phyloP scores from a whole-genome alignment of 2,797 vertebrate genomes.

The Holocentrus rufus region DNA sequence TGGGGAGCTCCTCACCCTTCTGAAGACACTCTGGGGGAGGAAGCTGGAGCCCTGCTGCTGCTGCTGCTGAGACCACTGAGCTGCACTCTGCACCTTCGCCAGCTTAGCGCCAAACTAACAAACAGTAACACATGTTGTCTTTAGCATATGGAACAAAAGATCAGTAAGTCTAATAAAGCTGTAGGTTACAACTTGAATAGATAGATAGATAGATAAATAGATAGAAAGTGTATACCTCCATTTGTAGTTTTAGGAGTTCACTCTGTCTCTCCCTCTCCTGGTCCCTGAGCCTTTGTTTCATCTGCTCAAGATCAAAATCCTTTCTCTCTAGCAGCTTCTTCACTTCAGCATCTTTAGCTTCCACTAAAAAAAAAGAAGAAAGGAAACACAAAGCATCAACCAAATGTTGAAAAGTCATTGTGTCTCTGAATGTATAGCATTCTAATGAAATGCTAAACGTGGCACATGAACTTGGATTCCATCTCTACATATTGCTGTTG shows the following conservation, averaged over 20 bases:
- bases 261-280: constrained; percentile 90
- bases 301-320: constrained; percentile 82
- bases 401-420: too few species aligned
- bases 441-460: too few species aligned
- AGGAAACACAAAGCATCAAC: not conserved
- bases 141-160: constrained; percentile 2
- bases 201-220: not conserved
- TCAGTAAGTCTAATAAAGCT: not conserved
- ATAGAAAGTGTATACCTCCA: constrained; percentile 85
- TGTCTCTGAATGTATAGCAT: too few species aligned
- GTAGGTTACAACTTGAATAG: not conserved
- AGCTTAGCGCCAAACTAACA: constrained; percentile 91
- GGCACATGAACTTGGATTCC: too few species aligned
- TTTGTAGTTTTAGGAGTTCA: constrained; percentile 90
- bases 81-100: constrained; percentile 84
- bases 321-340: constrained; percentile 80
- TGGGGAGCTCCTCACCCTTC: constrained; percentile 82
- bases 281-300: constrained; percentile 84
- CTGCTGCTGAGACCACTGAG: constrained; percentile 75
- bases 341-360: constrained; percentile 71
- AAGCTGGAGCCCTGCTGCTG: constrained; percentile 72
- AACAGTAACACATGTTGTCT: constrained; percentile 35
- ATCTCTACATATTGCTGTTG: too few species aligned
- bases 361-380: constrained; percentile 61
- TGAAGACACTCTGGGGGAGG: constrained; percentile 88